These are phyloP conservation scores for Acrocephalus scirpaceus DNA, from an alignment of 2,797 vertebrate species.

Conservation along the genomic window DNA sequence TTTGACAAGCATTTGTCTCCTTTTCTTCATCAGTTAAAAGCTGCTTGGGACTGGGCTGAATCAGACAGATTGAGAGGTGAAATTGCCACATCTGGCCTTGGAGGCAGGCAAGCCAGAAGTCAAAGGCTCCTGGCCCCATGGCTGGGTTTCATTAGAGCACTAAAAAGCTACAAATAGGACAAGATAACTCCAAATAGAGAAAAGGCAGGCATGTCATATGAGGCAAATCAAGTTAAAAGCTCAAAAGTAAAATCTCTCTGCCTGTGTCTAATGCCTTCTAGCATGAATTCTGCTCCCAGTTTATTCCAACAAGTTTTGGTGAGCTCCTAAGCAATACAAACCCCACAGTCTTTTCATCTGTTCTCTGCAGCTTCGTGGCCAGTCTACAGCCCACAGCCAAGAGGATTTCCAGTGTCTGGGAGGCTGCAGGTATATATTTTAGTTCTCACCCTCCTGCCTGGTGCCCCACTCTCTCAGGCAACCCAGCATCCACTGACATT, in stretches of 20 bases:
- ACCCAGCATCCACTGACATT: accelerated
- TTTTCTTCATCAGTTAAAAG: neutral
- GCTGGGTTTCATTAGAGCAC: neutral
- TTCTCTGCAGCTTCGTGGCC: neutral
- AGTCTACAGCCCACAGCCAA: neutral
- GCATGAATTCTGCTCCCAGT: neutral
- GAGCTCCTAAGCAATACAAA: neutral
- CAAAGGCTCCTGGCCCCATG: neutral
- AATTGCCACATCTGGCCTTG: neutral
- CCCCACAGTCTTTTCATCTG: neutral
- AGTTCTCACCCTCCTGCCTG: neutral
- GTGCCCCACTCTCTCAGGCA: neutral
- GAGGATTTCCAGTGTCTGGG: neutral
- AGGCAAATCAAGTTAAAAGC: slow-evolving; percentile 22
- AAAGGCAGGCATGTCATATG: neutral
- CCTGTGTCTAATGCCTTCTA: neutral
- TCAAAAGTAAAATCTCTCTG: neutral
- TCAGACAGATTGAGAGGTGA: neutral
- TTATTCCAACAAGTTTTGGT: neutral
- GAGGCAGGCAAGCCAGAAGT: neutral
- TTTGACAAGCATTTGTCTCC: neutral
- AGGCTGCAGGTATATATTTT: neutral
- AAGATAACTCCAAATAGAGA: slow-evolving; percentile 25
- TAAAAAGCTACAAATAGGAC: neutral
- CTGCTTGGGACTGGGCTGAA: neutral